Percentiles rank a stretch among this genome's conserved stretches.
Evolutionary conservation across 2,888 invertebrate genomes (phyloP).

Genomic region (Itoplectis maculator): DNA sequence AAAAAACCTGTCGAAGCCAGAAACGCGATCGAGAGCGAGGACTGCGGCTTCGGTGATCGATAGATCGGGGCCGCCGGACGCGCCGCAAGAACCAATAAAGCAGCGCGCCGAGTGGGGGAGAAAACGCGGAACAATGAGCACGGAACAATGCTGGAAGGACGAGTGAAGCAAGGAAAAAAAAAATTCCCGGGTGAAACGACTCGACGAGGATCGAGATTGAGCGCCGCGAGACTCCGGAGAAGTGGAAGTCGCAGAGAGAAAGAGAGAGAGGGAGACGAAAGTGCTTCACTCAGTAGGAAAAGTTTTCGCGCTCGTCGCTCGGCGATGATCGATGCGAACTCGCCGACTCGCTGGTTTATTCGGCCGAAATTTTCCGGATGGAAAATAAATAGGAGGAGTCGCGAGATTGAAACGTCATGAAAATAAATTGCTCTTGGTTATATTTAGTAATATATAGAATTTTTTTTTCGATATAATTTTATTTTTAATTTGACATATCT

Average conservation of each 20-base stretch:
- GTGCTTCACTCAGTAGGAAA: neutral
- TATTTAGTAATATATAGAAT: no score
- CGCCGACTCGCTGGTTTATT: neutral
- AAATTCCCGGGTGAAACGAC: neutral
- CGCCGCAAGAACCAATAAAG: constrained; percentile 16
- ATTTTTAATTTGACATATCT: no score
- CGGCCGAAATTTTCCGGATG: neutral
- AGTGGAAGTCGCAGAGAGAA: neutral
- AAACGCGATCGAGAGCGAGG: neutral
- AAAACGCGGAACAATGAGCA: constrained; percentile 25
- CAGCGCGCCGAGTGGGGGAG: neutral
- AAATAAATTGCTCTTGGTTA: neutral
- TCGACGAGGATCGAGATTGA: neutral
- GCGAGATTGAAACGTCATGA: neutral
- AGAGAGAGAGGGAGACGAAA: neutral
- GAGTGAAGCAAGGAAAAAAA: neutral
- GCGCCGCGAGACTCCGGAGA: neutral
- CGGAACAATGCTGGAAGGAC: constrained; percentile 27
- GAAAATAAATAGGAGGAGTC: neutral
- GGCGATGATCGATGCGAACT: neutral
- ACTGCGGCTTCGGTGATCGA: constrained; percentile 4
- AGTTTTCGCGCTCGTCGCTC: constrained; percentile 1
- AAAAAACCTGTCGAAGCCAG: constrained; percentile 5
- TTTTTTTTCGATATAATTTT: no score
- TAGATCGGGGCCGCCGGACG: constrained; percentile 2